Evolutionary conservation across 2,113 vertebrate genomes (phyloP).

Genomic region (Myrmophylax atrothorax): DNA sequence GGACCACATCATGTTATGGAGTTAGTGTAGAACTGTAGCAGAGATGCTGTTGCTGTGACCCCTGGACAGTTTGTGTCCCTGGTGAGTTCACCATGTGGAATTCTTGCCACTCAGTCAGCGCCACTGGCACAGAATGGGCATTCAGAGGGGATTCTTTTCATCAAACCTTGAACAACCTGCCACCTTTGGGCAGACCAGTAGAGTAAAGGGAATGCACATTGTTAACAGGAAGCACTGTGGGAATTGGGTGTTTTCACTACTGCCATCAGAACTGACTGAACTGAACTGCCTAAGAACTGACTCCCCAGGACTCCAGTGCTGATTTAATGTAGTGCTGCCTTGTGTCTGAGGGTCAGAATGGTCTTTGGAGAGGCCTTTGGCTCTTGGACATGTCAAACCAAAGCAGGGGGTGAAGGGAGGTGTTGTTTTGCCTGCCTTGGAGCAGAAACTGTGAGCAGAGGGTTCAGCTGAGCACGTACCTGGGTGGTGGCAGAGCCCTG

Average conservation of each 20-base stretch:
- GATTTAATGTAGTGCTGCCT: accelerated
- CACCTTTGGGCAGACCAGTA: background rate
- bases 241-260: background rate
- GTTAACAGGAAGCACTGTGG: background rate
- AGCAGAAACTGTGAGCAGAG: background rate
- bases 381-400: background rate
- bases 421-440: background rate
- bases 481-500: background rate
- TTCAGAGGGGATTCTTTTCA: background rate
- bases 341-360: background rate
- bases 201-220: background rate
- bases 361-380: background rate
- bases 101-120: background rate
- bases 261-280: background rate
- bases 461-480: background rate
- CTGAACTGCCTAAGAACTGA: background rate
- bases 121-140: background rate
- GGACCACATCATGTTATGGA: background rate
- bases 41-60: background rate
- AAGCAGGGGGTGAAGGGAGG: background rate
- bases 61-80: background rate
- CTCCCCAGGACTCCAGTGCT: background rate
- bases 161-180: background rate
- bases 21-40: background rate
- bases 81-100: background rate